phyloP scores from a whole-genome alignment of 2,797 vertebrate species.

The Chaetodon trifasciatus region DNA sequence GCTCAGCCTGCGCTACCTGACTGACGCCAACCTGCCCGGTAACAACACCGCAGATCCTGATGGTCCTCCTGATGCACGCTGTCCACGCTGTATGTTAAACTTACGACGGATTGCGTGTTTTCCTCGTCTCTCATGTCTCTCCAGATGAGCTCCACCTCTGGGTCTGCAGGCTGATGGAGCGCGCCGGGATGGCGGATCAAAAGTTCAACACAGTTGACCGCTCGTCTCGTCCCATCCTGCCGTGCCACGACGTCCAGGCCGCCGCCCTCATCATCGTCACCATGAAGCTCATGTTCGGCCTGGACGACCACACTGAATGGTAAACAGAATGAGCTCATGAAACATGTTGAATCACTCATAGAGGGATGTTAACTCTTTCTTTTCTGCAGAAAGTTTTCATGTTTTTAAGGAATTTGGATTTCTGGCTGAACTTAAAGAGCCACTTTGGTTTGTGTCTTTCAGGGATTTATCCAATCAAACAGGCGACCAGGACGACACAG shows the following conservation, averaged over 20 bases:
- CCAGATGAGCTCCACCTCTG: slow-evolving; percentile 81
- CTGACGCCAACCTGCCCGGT: slow-evolving; percentile 94
- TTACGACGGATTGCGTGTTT: background rate
- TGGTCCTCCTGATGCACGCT: background rate
- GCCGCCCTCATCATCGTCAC: slow-evolving; percentile 89
- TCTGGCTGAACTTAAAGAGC: background rate
- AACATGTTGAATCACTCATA: too few species aligned
- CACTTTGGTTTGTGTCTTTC: slow-evolving; percentile 42
- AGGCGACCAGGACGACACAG: slow-evolving; percentile 29
- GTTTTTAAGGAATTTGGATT: background rate
- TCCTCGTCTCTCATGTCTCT: too few species aligned
- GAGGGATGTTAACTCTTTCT: too few species aligned
- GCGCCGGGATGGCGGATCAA: slow-evolving; percentile 74
- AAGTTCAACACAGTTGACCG: slow-evolving; percentile 83
- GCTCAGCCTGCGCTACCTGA: slow-evolving; percentile 91
- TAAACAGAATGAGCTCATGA: slow-evolving; percentile 44
- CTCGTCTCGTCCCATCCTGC: slow-evolving; percentile 50
- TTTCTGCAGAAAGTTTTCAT: too few species aligned
- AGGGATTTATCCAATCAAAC: slow-evolving; percentile 73
- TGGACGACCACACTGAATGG: slow-evolving; percentile 93
- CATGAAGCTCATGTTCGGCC: slow-evolving; percentile 91
- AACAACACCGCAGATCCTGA: background rate
- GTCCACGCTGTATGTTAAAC: background rate
- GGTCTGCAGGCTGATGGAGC: slow-evolving; percentile 85
- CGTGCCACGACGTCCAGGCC: slow-evolving; percentile 89